Conservation (phyloP, 2,113 vertebrate species). For the Pao palembangensis region DNA sequence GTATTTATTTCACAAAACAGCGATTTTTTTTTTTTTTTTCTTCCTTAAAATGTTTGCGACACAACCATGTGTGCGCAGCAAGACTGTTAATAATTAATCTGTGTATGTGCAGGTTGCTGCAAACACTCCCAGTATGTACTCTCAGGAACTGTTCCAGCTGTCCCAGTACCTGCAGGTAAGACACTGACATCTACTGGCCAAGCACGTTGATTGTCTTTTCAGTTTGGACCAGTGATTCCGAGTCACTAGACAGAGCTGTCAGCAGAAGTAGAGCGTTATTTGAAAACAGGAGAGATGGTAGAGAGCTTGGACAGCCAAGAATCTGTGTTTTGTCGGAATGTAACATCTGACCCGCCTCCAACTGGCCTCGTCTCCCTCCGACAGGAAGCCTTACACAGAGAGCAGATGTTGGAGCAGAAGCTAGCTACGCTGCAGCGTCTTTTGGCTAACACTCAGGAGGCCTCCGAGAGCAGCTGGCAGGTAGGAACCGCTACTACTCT, state of each 20-base stretch:
- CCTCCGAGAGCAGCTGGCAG: conserved; percentile 99
- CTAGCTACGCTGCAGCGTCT: conserved; percentile 95
- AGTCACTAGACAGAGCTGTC: no score
- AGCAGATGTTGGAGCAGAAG: conserved; percentile 99
- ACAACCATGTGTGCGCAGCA: no score
- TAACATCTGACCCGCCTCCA: no score
- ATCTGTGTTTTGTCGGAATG: no score
- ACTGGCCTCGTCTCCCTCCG: neutral
- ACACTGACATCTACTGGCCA: conserved; percentile 60
- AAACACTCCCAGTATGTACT: conserved; percentile 99
- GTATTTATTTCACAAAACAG: no score
- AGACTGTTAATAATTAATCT: neutral
- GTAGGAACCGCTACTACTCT: conserved; percentile 38
- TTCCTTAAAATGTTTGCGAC: no score
- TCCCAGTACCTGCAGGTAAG: conserved; percentile 99
- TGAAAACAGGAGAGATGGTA: no score
- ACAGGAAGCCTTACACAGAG: conserved; percentile 98
- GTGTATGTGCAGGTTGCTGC: conserved; percentile 84
- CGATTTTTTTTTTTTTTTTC: no score
- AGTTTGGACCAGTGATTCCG: no score
- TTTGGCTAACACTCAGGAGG: conserved; percentile 93
- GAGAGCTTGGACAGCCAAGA: no score
- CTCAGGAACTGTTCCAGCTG: conserved; percentile 99
- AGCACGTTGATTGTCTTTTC: neutral
- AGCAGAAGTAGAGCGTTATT: no score